A percentile compares a stretch with the other conserved stretches of the same genome.
Conservation (phyloP, 2,888 invertebrate genomes). For the Perdita meconis region DNA sequence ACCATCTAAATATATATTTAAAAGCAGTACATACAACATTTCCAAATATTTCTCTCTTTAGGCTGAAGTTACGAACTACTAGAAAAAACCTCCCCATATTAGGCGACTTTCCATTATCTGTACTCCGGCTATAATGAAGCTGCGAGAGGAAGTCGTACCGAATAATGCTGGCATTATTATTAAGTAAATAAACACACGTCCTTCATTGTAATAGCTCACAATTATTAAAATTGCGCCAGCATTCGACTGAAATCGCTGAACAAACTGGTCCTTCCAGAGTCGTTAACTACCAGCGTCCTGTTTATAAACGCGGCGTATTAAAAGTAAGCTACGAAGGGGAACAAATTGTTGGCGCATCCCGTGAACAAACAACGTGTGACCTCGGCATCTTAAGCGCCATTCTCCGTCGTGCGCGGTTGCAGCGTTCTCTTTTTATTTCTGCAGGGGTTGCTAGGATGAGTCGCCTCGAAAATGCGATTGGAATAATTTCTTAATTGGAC, state of each 20-base stretch:
- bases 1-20: too few species aligned
- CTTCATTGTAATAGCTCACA: constrained; percentile 22
- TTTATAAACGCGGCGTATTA: constrained; percentile 30
- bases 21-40: too few species aligned
- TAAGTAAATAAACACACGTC: constrained; percentile 37
- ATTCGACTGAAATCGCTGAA: constrained; percentile 11
- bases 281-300: constrained; percentile 19
- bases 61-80: too few species aligned
- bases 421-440: background rate
- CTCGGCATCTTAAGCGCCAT: constrained; percentile 8
- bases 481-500: constrained; percentile 60
- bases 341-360: constrained; percentile 21
- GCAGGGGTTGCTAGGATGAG: constrained; percentile 32
- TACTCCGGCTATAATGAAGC: background rate
- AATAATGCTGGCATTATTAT: constrained; percentile 10
- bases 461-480: constrained; percentile 12
- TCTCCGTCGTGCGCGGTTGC: background rate
- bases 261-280: constrained; percentile 26
- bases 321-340: constrained; percentile 19
- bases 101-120: too few species aligned
- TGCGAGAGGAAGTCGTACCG: background rate
- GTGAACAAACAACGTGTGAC: constrained; percentile 4
- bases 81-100: too few species aligned
- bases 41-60: too few species aligned
- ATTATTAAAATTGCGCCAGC: constrained; percentile 43